A percentile compares a stretch with the other conserved stretches of the same genome.
These are phyloP conservation scores for Xerus inauris DNA, from an alignment of 2,113 vertebrate genomes.

Conservation along the genomic window DNA sequence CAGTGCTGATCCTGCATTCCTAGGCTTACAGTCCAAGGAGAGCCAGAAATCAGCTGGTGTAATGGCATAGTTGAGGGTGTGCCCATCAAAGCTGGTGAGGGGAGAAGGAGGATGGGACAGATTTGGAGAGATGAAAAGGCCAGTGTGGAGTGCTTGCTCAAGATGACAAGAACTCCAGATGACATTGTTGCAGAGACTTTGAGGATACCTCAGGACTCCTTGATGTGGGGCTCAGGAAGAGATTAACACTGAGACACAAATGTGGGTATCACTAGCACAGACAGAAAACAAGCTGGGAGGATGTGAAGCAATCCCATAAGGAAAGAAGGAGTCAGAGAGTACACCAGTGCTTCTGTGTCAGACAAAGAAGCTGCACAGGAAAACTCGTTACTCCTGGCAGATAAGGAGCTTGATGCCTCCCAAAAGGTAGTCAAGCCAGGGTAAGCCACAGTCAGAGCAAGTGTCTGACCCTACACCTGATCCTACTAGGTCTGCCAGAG, in stretches of 20 bases:
- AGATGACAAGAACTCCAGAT: no score
- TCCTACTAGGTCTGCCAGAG: slow-evolving; percentile 72
- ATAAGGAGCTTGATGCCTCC: background rate
- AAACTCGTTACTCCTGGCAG: background rate
- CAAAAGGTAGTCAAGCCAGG: background rate
- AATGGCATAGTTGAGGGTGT: no score
- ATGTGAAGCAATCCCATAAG: background rate
- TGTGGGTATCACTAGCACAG: background rate
- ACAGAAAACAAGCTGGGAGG: background rate
- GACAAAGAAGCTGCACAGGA: background rate
- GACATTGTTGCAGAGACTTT: background rate
- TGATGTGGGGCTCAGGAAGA: background rate
- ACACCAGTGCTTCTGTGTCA: background rate
- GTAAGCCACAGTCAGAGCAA: background rate
- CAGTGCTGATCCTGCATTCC: background rate
- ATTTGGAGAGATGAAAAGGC: background rate
- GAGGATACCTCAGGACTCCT: background rate
- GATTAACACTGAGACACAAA: background rate
- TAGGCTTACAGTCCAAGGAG: background rate
- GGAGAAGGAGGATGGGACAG: background rate
- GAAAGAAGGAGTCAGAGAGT: background rate
- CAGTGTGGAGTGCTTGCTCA: no score
- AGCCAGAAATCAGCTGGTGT: background rate
- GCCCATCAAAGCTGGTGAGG: background rate
- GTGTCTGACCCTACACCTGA: background rate